phyloP scores from a whole-genome alignment of 1,140 invertebrate species.

The Fopius arisanus region DNA sequence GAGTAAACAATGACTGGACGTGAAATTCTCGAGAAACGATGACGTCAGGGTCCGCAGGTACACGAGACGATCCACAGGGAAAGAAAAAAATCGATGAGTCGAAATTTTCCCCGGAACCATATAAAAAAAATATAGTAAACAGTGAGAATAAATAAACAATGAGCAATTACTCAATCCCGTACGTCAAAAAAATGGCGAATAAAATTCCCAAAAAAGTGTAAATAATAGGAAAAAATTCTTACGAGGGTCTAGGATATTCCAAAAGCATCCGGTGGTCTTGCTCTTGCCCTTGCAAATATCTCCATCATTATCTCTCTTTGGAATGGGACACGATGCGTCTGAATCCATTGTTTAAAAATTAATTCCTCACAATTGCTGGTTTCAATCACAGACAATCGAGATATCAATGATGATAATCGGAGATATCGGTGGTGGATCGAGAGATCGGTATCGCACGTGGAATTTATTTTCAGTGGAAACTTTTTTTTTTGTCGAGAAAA shows the following conservation, averaged over 20 bases:
- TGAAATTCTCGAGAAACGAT: not conserved
- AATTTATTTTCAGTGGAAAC: too few relatives aligned
- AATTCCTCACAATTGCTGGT: too few relatives aligned
- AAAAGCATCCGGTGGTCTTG: conserved; percentile 46
- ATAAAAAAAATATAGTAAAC: too few relatives aligned
- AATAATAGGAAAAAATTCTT: conserved; percentile 41
- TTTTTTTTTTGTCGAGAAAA: not conserved
- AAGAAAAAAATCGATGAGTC: not conserved
- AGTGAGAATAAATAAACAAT: too few relatives aligned
- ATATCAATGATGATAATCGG: too few relatives aligned
- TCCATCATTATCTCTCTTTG: conserved; percentile 38
- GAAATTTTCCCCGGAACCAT: too few relatives aligned
- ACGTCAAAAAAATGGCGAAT: not conserved
- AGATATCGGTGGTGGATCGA: too few relatives aligned
- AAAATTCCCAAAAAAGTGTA: not conserved
- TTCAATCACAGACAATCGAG: too few relatives aligned
- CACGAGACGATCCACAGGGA: not conserved
- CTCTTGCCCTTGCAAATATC: conserved; percentile 45
- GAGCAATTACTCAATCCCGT: not conserved
- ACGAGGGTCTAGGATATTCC: conserved; percentile 58
- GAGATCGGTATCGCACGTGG: too few relatives aligned
- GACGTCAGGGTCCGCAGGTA: not conserved
- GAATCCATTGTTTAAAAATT: conserved; percentile 36
- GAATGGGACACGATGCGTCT: conserved; percentile 34
- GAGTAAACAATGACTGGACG: not conserved